phyloP scores from a whole-genome alignment of 1,140 invertebrate species.

The Drosophila gunungcola region DNA sequence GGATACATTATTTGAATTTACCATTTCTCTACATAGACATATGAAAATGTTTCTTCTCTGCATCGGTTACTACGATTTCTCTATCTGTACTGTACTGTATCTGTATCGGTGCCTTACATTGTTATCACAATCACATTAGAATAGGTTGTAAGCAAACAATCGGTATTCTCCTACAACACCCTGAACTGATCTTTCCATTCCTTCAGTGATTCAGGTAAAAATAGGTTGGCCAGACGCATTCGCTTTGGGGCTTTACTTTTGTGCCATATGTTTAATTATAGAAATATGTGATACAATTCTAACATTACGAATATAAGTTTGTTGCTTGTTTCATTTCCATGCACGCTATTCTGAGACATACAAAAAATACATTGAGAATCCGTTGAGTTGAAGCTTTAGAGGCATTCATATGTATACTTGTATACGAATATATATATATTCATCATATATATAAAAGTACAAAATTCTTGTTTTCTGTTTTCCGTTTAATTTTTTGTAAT shows the following conservation, averaged over 20 bases:
- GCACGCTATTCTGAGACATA: conserved; percentile 30
- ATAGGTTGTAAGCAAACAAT: conserved; percentile 57
- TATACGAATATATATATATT: conserved; percentile 33
- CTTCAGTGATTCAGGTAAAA: conserved; percentile 24
- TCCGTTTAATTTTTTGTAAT: conserved; percentile 5
- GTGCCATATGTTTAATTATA: conserved; percentile 27
- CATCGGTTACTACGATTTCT: conserved; percentile 9
- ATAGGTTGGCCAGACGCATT: conserved; percentile 14
- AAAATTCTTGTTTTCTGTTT: conserved; percentile 43
- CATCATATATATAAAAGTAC: conserved; percentile 74
- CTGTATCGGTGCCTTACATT: conserved; percentile 57
- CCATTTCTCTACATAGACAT: conserved; percentile 26
- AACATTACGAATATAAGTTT: conserved; percentile 35
- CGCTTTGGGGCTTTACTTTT: conserved; percentile 15
- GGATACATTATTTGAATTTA: conserved; percentile 20
- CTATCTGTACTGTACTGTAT: background rate
- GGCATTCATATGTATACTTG: conserved; percentile 34
- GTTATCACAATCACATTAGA: conserved; percentile 66
- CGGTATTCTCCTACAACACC: conserved; percentile 2
- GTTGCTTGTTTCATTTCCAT: background rate
- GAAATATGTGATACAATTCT: conserved; percentile 32
- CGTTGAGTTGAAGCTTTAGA: conserved; percentile 34
- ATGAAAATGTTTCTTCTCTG: conserved; percentile 6
- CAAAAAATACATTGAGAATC: conserved; percentile 54
- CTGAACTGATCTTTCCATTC: background rate